phyloP scores from a whole-genome alignment of 2,888 invertebrate species.

The Pheosia tremula region DNA sequence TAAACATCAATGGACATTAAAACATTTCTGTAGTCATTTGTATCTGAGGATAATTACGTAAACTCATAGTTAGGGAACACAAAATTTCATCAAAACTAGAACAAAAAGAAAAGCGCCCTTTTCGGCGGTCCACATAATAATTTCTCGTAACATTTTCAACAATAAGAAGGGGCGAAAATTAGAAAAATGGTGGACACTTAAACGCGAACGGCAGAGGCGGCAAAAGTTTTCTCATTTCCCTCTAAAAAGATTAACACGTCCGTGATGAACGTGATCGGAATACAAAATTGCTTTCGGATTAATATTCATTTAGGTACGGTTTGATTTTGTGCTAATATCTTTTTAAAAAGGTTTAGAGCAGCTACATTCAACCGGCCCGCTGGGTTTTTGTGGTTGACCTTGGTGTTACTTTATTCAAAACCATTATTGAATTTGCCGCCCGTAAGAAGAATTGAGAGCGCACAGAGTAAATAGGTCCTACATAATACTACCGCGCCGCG shows the following conservation, averaged over 20 bases:
- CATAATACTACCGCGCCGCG: too few relatives aligned
- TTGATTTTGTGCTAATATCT: slow-evolving; percentile 19
- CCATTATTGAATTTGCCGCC: too few relatives aligned
- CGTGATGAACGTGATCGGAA: slow-evolving; percentile 58
- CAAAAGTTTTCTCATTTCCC: slow-evolving; percentile 72
- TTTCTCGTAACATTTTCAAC: slow-evolving; percentile 10
- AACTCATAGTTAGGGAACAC: slow-evolving; percentile 9
- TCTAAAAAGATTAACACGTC: slow-evolving; percentile 73
- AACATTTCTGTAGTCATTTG: not conserved
- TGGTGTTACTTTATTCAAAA: too few relatives aligned
- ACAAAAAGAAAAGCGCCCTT: slow-evolving; percentile 19
- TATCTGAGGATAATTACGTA: not conserved
- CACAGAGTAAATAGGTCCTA: too few relatives aligned
- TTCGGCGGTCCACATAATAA: slow-evolving; percentile 12
- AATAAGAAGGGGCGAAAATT: slow-evolving; percentile 25
- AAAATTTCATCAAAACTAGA: slow-evolving; percentile 12
- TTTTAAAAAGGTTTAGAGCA: not conserved
- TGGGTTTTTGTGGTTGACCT: too few relatives aligned
- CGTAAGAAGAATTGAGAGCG: too few relatives aligned
- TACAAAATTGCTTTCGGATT: slow-evolving; percentile 51
- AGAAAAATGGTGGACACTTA: slow-evolving; percentile 48
- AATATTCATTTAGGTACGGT: slow-evolving; percentile 47
- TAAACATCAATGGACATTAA: too few relatives aligned
- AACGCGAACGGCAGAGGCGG: slow-evolving; percentile 33
- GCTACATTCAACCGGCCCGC: too few relatives aligned